phyloP scores from a whole-genome alignment of 1,140 invertebrate species.

The Drosophila nebulosa region DNA sequence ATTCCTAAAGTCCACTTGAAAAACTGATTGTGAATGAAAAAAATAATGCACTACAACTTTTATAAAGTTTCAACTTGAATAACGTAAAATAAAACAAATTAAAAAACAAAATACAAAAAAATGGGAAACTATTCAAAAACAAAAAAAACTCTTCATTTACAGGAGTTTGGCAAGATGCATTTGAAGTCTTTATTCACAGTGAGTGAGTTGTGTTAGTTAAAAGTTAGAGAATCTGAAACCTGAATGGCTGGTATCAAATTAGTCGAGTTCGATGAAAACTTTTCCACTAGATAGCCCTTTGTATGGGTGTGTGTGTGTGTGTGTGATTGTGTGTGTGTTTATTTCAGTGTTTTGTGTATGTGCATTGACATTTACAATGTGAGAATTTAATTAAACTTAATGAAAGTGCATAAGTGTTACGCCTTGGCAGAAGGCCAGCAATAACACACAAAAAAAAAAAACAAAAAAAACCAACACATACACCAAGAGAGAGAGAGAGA shows the following conservation, averaged over 20 bases:
- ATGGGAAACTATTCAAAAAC: background rate
- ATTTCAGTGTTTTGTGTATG: slow-evolving; percentile 40
- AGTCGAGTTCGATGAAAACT: background rate
- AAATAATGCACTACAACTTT: no score
- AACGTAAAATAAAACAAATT: no score
- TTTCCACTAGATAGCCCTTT: slow-evolving; percentile 43
- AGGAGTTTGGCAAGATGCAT: background rate
- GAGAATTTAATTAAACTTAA: slow-evolving; percentile 78
- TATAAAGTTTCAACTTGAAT: no score
- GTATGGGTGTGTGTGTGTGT: slow-evolving; percentile 4
- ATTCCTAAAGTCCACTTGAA: no score
- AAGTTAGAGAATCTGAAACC: background rate
- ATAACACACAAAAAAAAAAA: slow-evolving; percentile 6
- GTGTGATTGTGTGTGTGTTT: slow-evolving; percentile 39
- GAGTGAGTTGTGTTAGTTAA: background rate
- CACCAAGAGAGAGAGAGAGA: no score
- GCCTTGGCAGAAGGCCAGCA: slow-evolving; percentile 31
- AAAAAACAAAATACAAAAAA: background rate
- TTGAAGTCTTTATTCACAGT: background rate
- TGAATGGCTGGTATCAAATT: slow-evolving; percentile 1
- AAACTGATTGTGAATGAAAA: no score
- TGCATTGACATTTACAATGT: slow-evolving; percentile 77
- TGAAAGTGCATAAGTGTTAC: slow-evolving; percentile 66
- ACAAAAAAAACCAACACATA: slow-evolving; percentile 30
- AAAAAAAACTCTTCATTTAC: background rate